These are phyloP conservation scores for Lucinisca nassula DNA, from an alignment of 2,888 invertebrate genomes.

Conservation along the genomic window DNA sequence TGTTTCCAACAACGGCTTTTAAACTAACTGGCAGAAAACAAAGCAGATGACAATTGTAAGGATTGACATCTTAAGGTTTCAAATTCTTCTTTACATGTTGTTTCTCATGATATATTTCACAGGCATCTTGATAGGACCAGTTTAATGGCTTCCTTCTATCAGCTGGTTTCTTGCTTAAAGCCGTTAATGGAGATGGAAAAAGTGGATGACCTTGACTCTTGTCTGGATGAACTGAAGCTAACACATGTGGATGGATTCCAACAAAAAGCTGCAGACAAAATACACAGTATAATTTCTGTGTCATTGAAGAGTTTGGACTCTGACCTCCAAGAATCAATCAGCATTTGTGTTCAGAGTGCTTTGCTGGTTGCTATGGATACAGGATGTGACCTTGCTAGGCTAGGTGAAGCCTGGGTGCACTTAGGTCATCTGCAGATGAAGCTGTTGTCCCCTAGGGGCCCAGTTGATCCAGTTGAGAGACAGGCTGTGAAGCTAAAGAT, in stretches of 20 bases:
- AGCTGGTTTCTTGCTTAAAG: background rate
- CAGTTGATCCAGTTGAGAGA: slow-evolving; percentile 95
- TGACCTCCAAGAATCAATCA: background rate
- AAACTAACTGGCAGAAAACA: too few relatives aligned
- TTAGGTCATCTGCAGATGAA: slow-evolving; percentile 76
- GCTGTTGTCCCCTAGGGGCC: slow-evolving; percentile 89
- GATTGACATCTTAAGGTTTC: too few relatives aligned
- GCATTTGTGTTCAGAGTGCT: background rate
- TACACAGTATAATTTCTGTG: background rate
- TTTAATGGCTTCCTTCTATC: background rate
- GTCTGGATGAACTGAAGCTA: background rate
- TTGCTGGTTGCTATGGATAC: background rate
- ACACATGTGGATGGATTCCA: background rate
- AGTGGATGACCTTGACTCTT: background rate
- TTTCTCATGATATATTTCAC: too few relatives aligned
- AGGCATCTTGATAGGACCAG: background rate
- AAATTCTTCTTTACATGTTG: too few relatives aligned
- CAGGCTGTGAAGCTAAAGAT: slow-evolving; percentile 92
- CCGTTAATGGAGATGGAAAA: background rate
- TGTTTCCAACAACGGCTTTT: too few relatives aligned
- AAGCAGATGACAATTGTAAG: too few relatives aligned
- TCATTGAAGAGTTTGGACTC: background rate
- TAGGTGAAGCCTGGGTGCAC: slow-evolving; percentile 77
- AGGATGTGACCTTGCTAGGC: slow-evolving; percentile 20
- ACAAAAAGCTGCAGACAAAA: background rate